Evolutionary conservation across 2,797 vertebrate genomes (phyloP).

Genomic region (Darevskia nairensis): DNA sequence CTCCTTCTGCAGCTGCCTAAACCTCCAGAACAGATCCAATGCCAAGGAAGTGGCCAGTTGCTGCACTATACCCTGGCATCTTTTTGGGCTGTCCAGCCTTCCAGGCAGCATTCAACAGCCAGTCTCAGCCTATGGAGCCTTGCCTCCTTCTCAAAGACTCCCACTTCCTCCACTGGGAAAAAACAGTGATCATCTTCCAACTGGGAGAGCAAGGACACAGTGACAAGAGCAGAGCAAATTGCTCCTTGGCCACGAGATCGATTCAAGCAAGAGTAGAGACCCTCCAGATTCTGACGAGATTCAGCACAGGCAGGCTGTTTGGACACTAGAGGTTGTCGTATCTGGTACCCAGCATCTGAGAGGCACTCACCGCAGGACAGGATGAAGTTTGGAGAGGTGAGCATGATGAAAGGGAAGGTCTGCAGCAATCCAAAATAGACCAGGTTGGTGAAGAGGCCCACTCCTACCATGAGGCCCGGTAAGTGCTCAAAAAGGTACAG

Average conservation of each 20-base stretch:
- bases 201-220: background rate
- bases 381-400: constrained; percentile 96
- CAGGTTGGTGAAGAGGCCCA: constrained; percentile 96
- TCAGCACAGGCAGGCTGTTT: background rate
- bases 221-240: background rate
- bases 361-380: constrained; percentile 88
- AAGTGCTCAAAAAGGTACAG: constrained; percentile 93
- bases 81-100: background rate
- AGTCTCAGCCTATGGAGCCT: background rate
- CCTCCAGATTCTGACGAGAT: accelerated
- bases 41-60: background rate
- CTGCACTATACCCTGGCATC: background rate
- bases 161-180: background rate
- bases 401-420: constrained; percentile 95
- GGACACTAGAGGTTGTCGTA: accelerated
- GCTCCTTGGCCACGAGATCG: no score
- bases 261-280: no score
- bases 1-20: background rate
- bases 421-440: constrained; percentile 95
- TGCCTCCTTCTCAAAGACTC: background rate
- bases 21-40: background rate
- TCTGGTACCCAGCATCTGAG: no score
- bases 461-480: constrained; percentile 86
- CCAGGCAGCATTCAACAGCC: background rate
- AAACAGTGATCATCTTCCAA: background rate